Base-by-base conservation (phyloP, 37 sponge, comb jelly and placozoan genomes). In the Chondrosia reniformis region DNA sequence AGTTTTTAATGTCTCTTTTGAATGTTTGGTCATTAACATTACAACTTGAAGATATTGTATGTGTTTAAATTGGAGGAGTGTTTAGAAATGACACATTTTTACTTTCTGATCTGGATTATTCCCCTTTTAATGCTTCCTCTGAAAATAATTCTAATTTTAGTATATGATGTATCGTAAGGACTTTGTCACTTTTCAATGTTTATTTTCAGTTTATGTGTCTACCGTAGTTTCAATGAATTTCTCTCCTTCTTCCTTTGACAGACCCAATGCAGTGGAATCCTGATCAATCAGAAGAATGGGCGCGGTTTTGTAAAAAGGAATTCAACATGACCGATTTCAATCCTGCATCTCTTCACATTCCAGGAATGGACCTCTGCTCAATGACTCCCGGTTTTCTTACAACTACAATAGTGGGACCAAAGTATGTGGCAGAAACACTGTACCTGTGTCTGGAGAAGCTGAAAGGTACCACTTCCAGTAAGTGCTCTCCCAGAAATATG, bases 251-350 rank as follows among this genome's bases (percentile, higher is more conserved):
- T 12, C 1, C 9, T 37, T 44, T 12, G 10, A 10, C 72, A 69
- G 72, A 69, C 9, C 72, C 72, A 1, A 34, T 40, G 4, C 43
- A 40, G 1, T 69, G 72, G 72, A 41, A 19, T 2, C 3, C 72
- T 4, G 72, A 69, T 3, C 72, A 69, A 6, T 41, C 42, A 43
- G 72, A 69, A 25, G 72, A 69, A 7, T 69, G 72, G 72, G 36
- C 36, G 17, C 44, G 42, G 43, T 69, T 34, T 24, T 69, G 72
- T 25, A 36, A 69, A 25, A 36, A 39, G 24, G 72, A 69, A 44
- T 44, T 69, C 1, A 1, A 36, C n/a, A 24, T 39, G n/a, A 4
- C 72, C 41, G 22, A 39, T 25, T 69, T 69, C 72, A 34, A 30
- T 44, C 31, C 44, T 21, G 36, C 31, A 0, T 4, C 72, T 17